Evolutionary conservation across 2,797 vertebrate species (phyloP), one percentile per base, ranked within the genome.

Genomic region (Gallinago stenura): DNA sequence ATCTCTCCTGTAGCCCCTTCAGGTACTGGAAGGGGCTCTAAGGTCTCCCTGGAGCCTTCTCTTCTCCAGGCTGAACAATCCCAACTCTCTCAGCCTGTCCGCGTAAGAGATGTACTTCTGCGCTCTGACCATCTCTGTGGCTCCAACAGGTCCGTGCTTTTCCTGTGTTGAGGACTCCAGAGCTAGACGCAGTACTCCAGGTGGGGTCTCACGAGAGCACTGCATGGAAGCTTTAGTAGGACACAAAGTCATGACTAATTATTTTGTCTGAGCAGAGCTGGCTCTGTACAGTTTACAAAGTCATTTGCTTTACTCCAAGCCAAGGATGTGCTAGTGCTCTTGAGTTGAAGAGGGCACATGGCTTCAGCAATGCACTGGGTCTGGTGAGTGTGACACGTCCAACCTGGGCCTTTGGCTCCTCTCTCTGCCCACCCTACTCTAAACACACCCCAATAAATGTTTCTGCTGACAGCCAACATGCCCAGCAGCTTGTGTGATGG

Each of bases 361-460:
- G 24, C 60, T 61, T 39, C 18, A 10, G 41, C 11, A 0, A 12
- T 5, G 18, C n/a, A 12, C 8, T 2, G 3, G 43, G 16, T 18
- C 48, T 33, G 56, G 15, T 0, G 2, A 57, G 25, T 2, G 16
- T 26, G 56, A 37, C 43, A 53, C 2, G 37, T 8, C 58, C 46
- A 51, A 12, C n/a, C 18, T n/a, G 64, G 26, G 25, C 31, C 39
- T 72, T 76, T 48, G 53, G 37, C 53, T 51, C 12, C 46, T 37
- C 68, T 37, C 48, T 16, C 19, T 39, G 48, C 54, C 53, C 28
- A 60, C 39, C 37, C 65, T 17, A 37, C 43, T 13, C 30, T 5
- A 3, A 22, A 14, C 14, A 15, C 4, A 10, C 0, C 1, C 28
- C 16, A 43, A n/a, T 22, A 12, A 57, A 4, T 5, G 2, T 20